Evolutionary conservation across 1,140 invertebrate species (phyloP).

Genomic region (Drosophila rufa): DNA sequence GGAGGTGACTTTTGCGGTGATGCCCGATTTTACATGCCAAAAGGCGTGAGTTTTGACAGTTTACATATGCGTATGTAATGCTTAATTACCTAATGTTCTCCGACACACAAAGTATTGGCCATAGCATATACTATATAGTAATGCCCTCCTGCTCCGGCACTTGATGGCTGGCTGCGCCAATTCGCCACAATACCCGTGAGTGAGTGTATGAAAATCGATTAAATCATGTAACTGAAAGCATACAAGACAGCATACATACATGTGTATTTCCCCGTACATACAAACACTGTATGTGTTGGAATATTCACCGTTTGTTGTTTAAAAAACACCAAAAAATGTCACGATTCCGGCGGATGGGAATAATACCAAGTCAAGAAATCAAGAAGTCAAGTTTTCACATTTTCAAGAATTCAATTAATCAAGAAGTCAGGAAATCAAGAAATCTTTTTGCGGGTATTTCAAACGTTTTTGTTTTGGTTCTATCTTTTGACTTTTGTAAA

Average conservation of each 20-base stretch:
- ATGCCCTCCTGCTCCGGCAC: constrained; percentile 18
- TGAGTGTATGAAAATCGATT: constrained; percentile 44
- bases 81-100: constrained; percentile 32
- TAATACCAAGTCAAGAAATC: neutral
- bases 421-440: no score
- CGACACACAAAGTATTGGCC: neutral
- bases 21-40: constrained; percentile 3
- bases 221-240: constrained; percentile 42
- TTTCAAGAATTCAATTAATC: neutral
- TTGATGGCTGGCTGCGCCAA: constrained; percentile 7
- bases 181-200: constrained; percentile 19
- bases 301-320: neutral
- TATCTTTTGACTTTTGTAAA: neutral
- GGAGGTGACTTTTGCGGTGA: neutral
- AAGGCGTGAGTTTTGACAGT: constrained; percentile 9
- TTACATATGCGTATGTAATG: neutral
- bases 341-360: neutral
- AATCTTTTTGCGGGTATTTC: constrained; percentile 1
- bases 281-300: constrained; percentile 1
- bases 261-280: constrained; percentile 15
- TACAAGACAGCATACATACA: constrained; percentile 31
- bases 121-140: neutral
- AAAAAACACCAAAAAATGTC: neutral
- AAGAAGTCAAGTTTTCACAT: neutral
- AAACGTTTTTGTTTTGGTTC: constrained; percentile 13